A percentile compares a stretch with the other conserved stretches of the same genome.
Evolutionary conservation across 2,888 invertebrate genomes (phyloP).

Genomic region (Thymelicus sylvestris): DNA sequence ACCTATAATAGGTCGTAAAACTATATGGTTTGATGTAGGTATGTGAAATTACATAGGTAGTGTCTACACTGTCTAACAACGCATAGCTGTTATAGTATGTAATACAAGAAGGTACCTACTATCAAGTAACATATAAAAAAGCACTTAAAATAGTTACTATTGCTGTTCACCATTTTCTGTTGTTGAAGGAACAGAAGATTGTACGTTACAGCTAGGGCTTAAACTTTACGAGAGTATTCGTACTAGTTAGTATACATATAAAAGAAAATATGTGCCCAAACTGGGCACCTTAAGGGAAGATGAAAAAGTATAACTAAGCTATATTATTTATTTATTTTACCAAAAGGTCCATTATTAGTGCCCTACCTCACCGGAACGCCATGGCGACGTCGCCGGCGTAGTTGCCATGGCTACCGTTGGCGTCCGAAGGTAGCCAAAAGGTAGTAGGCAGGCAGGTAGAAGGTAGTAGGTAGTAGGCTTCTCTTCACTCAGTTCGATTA

Average conservation of each 20-base stretch:
- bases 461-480: too few species aligned
- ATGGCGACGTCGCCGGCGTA: too few species aligned
- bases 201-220: conserved; percentile 14
- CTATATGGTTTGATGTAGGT: neutral
- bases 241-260: neutral
- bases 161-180: conserved; percentile 5
- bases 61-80: neutral
- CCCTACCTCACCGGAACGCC: too few species aligned
- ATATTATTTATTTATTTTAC: too few species aligned
- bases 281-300: too few species aligned
- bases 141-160: conserved; percentile 8
- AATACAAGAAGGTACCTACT: neutral
- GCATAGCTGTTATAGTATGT: neutral
- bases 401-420: too few species aligned
- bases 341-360: too few species aligned
- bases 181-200: conserved; percentile 20
- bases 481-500: too few species aligned
- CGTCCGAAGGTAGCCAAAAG: too few species aligned
- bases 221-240: conserved; percentile 15
- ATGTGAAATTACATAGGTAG: neutral
- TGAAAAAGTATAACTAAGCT: too few species aligned
- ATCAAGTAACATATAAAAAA: neutral
- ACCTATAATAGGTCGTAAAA: neutral
- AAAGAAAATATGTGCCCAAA: conserved; percentile 10
- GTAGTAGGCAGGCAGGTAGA: too few species aligned